Percentiles rank a stretch among this genome's conserved stretches.
Conservation (phyloP, 2,888 invertebrate genomes). For the Orchesellides sinensis region DNA sequence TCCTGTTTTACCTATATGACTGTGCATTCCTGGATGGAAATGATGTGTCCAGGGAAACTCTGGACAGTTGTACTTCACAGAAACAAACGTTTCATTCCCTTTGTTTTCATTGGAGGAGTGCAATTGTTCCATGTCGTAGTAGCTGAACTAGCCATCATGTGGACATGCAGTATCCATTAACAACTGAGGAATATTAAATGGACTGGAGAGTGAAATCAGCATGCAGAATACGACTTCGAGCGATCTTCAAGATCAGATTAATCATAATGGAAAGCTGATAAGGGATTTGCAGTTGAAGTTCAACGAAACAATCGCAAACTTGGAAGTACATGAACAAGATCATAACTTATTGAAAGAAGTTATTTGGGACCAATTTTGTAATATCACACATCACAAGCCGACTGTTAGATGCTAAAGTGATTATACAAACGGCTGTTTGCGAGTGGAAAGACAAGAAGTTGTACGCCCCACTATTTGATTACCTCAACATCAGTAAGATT, state of each 20-base stretch:
- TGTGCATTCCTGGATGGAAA: too few species aligned
- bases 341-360: slow-evolving; percentile 43
- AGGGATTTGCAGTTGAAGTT: slow-evolving; percentile 4
- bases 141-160: background rate
- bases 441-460: slow-evolving; percentile 40
- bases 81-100: background rate
- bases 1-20: too few species aligned
- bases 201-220: background rate
- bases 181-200: background rate
- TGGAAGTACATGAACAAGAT: slow-evolving; percentile 30
- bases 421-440: slow-evolving; percentile 18
- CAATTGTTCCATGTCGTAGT: background rate
- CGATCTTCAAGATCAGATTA: too few species aligned
- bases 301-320: background rate
- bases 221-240: background rate
- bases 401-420: background rate
- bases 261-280: background rate
- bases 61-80: background rate
- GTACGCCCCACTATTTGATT: slow-evolving; percentile 35
- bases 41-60: background rate
- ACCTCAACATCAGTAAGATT: too few species aligned
- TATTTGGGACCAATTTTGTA: background rate
- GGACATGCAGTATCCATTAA: background rate
- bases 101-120: background rate
- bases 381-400: slow-evolving; percentile 34